Conservation (phyloP, 2,888 invertebrate genomes). For the Eulithis prunata region DNA sequence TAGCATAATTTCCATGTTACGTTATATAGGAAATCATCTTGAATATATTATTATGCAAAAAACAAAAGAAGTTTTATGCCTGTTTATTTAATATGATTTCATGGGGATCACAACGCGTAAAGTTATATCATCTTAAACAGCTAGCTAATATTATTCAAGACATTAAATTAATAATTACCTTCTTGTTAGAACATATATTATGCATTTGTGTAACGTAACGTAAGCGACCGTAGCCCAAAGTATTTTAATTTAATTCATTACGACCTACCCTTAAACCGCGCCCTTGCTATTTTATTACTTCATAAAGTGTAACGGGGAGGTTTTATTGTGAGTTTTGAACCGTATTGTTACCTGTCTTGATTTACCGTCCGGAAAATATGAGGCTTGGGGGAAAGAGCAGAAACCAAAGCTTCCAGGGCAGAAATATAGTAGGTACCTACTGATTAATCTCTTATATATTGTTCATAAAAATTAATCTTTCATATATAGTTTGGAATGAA, state of each 20-base stretch:
- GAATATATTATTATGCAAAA: no score
- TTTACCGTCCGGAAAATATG: slow-evolving; percentile 25
- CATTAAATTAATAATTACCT: slow-evolving; percentile 22
- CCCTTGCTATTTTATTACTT: slow-evolving; percentile 35
- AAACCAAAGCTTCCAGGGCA: not conserved
- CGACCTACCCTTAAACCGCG: slow-evolving; percentile 32
- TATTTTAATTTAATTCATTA: slow-evolving; percentile 38
- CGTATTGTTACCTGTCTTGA: slow-evolving; percentile 37
- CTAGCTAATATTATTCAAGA: no score
- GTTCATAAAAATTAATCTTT: no score
- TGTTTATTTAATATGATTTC: no score
- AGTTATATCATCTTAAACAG: no score
- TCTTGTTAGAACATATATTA: slow-evolving; percentile 20
- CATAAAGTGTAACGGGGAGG: slow-evolving; percentile 37
- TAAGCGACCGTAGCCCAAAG: slow-evolving; percentile 28
- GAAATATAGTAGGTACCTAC: not conserved
- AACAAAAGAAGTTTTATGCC: no score
- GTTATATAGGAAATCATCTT: no score
- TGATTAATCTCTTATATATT: no score
- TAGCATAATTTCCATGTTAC: no score
- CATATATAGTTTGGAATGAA: no score
- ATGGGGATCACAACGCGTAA: no score
- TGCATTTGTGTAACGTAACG: slow-evolving; percentile 27
- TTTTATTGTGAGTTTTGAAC: slow-evolving; percentile 37
- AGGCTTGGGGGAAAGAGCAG: slow-evolving; percentile 8